A percentile compares a stretch with the other conserved stretches of the same genome.
phyloP scores from a whole-genome alignment of 2,888 invertebrate genomes.

The Dryobota labecula region DNA sequence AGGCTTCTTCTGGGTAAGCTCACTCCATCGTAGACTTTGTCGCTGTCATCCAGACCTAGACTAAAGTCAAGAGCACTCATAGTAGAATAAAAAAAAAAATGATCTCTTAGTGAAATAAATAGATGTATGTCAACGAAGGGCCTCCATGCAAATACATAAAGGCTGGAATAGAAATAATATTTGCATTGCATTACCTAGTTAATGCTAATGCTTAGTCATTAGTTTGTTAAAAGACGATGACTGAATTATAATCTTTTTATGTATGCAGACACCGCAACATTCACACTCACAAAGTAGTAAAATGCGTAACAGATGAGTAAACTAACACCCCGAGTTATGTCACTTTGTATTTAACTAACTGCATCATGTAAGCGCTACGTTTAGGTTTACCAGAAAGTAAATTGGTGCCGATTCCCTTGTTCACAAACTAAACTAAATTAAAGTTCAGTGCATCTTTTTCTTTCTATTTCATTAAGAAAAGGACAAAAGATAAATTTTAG shows the following conservation, averaged over 20 bases:
- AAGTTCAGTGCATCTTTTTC: too few relatives aligned
- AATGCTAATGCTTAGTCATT: too few relatives aligned
- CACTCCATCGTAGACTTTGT: too few relatives aligned
- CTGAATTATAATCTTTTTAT: neutral
- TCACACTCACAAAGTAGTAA: constrained; percentile 12
- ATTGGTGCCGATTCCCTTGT: too few relatives aligned
- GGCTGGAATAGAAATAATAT: neutral
- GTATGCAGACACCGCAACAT: neutral
- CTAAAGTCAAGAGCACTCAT: too few relatives aligned
- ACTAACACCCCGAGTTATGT: constrained; percentile 35
- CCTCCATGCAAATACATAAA: neutral
- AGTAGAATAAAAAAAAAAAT: too few relatives aligned
- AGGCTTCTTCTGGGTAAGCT: too few relatives aligned
- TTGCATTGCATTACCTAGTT: neutral
- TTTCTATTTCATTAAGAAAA: too few relatives aligned
- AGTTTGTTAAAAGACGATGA: neutral
- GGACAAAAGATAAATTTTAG: too few relatives aligned
- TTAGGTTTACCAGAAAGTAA: neutral
- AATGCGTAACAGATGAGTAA: constrained; percentile 22
- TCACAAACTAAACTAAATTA: too few relatives aligned
- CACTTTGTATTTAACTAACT: constrained; percentile 22
- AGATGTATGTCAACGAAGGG: neutral
- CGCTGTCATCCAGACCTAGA: too few relatives aligned
- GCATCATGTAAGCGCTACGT: constrained; percentile 17
- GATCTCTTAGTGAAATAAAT: constrained; percentile 11